Conservation (phyloP, 2,888 invertebrate genomes). For the Eulithis prunata region DNA sequence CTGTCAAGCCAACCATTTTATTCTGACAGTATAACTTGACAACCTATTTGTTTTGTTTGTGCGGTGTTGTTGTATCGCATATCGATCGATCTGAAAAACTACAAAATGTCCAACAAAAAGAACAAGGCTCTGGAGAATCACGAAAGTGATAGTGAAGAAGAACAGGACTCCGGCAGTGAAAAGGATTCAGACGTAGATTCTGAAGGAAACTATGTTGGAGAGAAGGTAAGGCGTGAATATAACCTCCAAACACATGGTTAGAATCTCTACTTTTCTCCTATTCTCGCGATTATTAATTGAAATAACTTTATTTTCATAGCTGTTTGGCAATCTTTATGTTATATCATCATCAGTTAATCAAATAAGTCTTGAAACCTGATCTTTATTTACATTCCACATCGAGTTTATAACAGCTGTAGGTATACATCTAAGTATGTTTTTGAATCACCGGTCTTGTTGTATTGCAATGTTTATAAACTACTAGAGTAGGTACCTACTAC, state of each 20-base stretch:
- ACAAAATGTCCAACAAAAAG: slow-evolving; percentile 75
- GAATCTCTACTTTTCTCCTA: slow-evolving; percentile 2
- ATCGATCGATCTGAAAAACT: slow-evolving; percentile 21
- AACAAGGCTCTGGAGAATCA: slow-evolving; percentile 70
- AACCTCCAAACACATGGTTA: slow-evolving; percentile 74
- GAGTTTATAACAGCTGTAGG: too few relatives aligned
- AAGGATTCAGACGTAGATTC: slow-evolving; percentile 78
- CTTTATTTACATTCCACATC: background rate
- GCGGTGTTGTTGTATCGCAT: slow-evolving; percentile 11
- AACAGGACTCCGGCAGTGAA: slow-evolving; percentile 69
- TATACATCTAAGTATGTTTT: background rate
- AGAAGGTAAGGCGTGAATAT: slow-evolving; percentile 74
- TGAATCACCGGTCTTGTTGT: background rate
- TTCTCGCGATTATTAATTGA: background rate
- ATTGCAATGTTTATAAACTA: slow-evolving; percentile 2
- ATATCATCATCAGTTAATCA: background rate
- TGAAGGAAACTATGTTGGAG: slow-evolving; percentile 81
- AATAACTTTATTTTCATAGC: background rate
- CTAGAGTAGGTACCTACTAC: background rate
- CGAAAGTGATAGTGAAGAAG: slow-evolving; percentile 77
- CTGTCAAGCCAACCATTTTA: too few relatives aligned
- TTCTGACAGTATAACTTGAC: too few relatives aligned
- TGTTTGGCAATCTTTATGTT: background rate
- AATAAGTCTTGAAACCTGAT: background rate
- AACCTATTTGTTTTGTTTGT: slow-evolving; percentile 24